phyloP scores from a whole-genome alignment of 2,113 vertebrate species.

The Laticauda laticaudata region DNA sequence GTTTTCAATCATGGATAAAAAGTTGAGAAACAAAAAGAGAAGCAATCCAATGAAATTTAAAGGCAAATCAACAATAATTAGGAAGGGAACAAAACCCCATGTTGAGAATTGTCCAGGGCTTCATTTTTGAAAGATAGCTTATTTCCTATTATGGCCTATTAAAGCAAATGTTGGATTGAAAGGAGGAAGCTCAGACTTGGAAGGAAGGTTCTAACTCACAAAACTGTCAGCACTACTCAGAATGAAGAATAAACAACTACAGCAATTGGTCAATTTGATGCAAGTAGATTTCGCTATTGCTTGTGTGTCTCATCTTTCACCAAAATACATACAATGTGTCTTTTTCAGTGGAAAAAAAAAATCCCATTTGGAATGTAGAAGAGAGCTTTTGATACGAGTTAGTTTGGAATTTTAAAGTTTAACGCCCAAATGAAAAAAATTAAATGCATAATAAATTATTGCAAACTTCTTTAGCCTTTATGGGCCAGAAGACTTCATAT shows the following conservation, averaged over 20 bases:
- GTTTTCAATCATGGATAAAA: constrained; percentile 77
- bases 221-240: constrained; percentile 39
- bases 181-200: constrained; percentile 40
- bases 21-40: constrained; percentile 61
- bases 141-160: constrained; percentile 31
- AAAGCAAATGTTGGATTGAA: constrained; percentile 26
- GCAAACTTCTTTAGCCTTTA: constrained; percentile 24
- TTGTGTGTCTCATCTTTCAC: constrained; percentile 34
- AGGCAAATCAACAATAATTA: constrained; percentile 54
- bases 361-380: neutral
- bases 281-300: constrained; percentile 44
- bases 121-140: constrained; percentile 18
- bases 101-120: constrained; percentile 42
- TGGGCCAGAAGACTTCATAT: constrained; percentile 8
- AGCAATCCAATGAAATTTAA: constrained; percentile 65
- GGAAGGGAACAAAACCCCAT: constrained; percentile 34
- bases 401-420: neutral
- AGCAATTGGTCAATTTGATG: constrained; percentile 29
- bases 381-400: neutral
- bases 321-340: constrained; percentile 22
- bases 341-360: constrained; percentile 2
- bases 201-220: constrained; percentile 55
- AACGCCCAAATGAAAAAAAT: neutral
- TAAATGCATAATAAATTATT: constrained; percentile 34
- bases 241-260: constrained; percentile 35